Conservation (phyloP, 2,888 invertebrate genomes). For the Melanophora roralis region DNA sequence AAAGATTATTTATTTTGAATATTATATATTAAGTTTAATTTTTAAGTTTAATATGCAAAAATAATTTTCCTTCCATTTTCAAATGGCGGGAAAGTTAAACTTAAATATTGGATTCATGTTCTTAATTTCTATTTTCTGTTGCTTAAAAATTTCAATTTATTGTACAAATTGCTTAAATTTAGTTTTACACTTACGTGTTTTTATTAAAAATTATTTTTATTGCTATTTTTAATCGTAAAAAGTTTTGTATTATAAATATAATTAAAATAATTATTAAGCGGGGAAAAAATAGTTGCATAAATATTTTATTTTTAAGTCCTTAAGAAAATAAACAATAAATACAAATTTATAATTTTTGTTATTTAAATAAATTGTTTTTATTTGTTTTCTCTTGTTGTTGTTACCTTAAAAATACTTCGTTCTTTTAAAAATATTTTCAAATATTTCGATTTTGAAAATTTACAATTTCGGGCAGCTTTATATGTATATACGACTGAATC, state of each 20-base stretch:
- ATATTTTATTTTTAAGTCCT: no score
- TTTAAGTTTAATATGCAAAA: constrained; percentile 5
- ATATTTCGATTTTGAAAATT: no score
- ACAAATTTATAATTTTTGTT: constrained; percentile 59
- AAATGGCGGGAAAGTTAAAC: neutral
- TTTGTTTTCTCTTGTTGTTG: constrained; percentile 16
- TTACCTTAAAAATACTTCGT: no score
- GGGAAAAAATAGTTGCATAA: no score
- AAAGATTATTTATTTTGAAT: constrained; percentile 3
- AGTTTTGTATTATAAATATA: constrained; percentile 2
- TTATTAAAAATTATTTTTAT: neutral
- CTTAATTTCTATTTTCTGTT: no score
- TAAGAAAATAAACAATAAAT: constrained; percentile 51
- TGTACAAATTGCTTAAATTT: constrained; percentile 32
- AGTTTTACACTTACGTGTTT: neutral
- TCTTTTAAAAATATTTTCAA: no score
- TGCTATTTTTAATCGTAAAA: constrained; percentile 8
- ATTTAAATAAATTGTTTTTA: constrained; percentile 47
- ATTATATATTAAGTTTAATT: constrained; percentile 24
- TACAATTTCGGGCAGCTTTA: no score
- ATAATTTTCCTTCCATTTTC: constrained; percentile 2
- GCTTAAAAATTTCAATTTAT: no score
- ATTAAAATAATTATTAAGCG: constrained; percentile 38
- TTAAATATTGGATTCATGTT: no score
- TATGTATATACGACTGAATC: no score